phyloP scores from a whole-genome alignment of 2,113 vertebrate species.

The Triplophysa tibetana region DNA sequence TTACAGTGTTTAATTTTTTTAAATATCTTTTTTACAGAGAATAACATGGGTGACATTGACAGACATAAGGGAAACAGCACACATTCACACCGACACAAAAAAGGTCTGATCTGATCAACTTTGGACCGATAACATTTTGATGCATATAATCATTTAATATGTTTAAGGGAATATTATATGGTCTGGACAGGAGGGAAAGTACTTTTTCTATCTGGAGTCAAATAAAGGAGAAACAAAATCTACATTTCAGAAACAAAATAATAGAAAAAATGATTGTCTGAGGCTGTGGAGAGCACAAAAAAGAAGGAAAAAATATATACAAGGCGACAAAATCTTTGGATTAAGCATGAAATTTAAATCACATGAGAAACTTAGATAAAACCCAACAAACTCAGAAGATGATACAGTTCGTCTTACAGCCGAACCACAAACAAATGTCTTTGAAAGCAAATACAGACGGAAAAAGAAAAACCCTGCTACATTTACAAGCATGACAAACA shows the following conservation, averaged over 20 bases:
- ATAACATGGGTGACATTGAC: neutral
- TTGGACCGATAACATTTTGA: constrained; percentile 5
- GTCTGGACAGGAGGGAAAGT: neutral
- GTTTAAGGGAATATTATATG: constrained; percentile 1
- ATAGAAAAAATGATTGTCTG: constrained; percentile 34
- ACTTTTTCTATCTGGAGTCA: neutral
- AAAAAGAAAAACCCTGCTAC: neutral
- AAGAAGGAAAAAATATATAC: neutral
- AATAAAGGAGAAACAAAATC: neutral
- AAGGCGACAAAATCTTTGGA: constrained; percentile 33
- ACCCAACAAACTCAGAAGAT: neutral
- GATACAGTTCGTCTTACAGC: neutral
- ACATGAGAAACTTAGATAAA: neutral
- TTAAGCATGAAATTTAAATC: constrained; percentile 5
- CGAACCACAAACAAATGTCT: neutral
- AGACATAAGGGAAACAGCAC: neutral
- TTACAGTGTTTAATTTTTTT: neutral
- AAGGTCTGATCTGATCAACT: neutral
- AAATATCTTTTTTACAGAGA: neutral
- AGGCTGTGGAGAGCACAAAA: constrained; percentile 15
- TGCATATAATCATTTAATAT: neutral
- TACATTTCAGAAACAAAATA: neutral
- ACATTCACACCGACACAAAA: neutral
- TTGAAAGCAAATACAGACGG: neutral
- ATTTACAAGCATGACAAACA: neutral